Evolutionary conservation across 2,797 vertebrate species (phyloP), one percentile per base, ranked within the genome.

Genomic region (Coranthus polyacanthus): DNA sequence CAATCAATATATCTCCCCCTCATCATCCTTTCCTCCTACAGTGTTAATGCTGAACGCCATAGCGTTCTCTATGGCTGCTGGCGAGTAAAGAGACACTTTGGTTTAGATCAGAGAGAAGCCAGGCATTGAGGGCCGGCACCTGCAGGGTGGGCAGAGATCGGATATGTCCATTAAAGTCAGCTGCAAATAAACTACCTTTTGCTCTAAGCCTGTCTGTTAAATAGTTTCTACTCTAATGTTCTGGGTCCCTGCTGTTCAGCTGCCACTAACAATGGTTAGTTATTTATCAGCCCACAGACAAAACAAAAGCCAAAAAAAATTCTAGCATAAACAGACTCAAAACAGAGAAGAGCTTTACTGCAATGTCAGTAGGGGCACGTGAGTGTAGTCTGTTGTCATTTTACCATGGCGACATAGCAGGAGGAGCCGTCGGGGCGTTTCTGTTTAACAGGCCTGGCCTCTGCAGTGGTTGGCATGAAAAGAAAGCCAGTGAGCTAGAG

Each of bases 391-490:
- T 83, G 75, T 73, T 72, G 86, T 88, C 75, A 68, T 85, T 81
- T 84, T 61, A 75, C 70, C 75, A 71, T 70, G 72, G 81, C 54
- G 54, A 88, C 64, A 66, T 38, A 56, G 61, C 45, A 71, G 69
- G 80, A 72, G 82, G 68, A 75, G 73, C 46, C 44, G 55, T 39
- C 12, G 50, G 76, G 78, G 77, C 53, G 47, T 73, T 78, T 79
- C 72, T 87, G 81, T 91, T 87, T 88, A 87, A 88, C 89, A 89
- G 87, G 86, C 82, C 87, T 81, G 86, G 82, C 83, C 90, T 83
- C 81, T 47, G 80, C 86, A 86, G 87, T 44, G 49, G 78, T 75
- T 93, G 92, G 93, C 90, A 84, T 87, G 75, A 90, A 93, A 92
- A 92, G 85, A 94, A 94, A 94, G 87, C 51, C 79, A 75, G 79